Percentiles rank a stretch among this genome's conserved stretches.
Conservation (phyloP, 2,888 invertebrate genomes). For the Cremastinae sp. region DNA sequence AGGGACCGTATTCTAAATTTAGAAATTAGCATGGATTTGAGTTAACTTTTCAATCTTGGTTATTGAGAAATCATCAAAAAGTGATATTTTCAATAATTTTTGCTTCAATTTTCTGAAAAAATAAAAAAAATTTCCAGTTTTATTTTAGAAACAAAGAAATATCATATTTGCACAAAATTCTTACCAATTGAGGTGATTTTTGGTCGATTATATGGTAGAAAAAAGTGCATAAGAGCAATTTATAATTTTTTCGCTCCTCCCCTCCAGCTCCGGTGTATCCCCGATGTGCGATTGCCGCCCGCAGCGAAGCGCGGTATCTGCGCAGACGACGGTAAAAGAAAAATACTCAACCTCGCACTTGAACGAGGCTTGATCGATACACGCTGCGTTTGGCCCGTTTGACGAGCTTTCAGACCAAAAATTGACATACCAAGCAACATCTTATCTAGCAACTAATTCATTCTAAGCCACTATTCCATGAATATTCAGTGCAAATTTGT, state of each 20-base stretch:
- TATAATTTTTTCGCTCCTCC: not conserved
- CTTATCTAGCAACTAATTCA: too few relatives aligned
- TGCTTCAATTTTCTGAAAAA: too few relatives aligned
- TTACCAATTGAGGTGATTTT: not conserved
- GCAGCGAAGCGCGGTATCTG: slow-evolving; percentile 20
- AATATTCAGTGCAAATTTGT: too few relatives aligned
- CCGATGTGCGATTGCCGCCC: slow-evolving; percentile 14
- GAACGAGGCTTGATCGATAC: slow-evolving; percentile 50
- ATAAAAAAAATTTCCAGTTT: too few relatives aligned
- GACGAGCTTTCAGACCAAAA: not conserved
- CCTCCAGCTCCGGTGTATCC: not conserved
- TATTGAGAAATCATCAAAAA: not conserved
- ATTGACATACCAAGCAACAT: not conserved
- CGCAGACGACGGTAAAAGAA: slow-evolving; percentile 32
- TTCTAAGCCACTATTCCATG: too few relatives aligned
- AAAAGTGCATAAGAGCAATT: not conserved
- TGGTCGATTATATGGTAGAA: not conserved
- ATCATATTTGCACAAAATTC: too few relatives aligned
- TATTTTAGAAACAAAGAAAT: too few relatives aligned
- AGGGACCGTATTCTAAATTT: slow-evolving; percentile 25
- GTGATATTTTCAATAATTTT: too few relatives aligned
- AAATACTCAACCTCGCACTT: slow-evolving; percentile 17
- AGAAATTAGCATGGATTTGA: not conserved
- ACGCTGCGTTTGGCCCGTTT: slow-evolving; percentile 3
- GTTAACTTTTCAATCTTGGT: not conserved